A percentile compares a stretch with the other conserved stretches of the same genome.
Evolutionary conservation across 2,888 invertebrate genomes (phyloP).

Genomic region (Drosophila neutralis): DNA sequence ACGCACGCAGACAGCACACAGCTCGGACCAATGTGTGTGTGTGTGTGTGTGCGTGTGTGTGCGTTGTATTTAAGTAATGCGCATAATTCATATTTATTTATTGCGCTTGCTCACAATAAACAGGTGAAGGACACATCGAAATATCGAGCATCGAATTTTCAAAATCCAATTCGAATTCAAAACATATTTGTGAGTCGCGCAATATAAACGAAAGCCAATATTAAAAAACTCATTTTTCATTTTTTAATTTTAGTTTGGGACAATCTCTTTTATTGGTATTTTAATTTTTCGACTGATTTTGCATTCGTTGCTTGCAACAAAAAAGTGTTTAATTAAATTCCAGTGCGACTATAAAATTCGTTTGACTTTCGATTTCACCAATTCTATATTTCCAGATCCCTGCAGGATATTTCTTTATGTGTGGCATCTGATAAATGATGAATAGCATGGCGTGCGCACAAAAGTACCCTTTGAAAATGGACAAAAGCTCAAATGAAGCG

Average conservation of each 20-base stretch:
- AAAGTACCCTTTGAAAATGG: background rate
- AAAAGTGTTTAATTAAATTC: background rate
- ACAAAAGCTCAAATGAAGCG: background rate
- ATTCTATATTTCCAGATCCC: background rate
- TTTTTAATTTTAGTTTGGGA: background rate
- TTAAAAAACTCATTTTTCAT: background rate
- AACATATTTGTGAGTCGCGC: background rate
- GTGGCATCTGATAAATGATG: background rate
- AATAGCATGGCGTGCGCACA: background rate
- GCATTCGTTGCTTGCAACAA: background rate
- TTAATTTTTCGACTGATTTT: background rate
- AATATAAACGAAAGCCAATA: background rate
- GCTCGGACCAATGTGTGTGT: background rate
- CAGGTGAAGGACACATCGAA: background rate
- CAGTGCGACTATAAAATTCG: background rate
- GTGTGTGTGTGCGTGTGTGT: background rate
- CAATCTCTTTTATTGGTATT: background rate
- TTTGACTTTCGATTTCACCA: background rate
- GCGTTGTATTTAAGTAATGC: conserved; percentile 4
- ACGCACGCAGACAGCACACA: conserved; percentile 4
- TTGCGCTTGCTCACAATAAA: background rate
- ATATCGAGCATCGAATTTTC: background rate
- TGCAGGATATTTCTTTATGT: background rate
- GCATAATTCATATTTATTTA: conserved; percentile 18
- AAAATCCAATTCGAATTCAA: background rate